Conservation (phyloP, 1,140 invertebrate genomes). For the Drosophila seguyi region DNA sequence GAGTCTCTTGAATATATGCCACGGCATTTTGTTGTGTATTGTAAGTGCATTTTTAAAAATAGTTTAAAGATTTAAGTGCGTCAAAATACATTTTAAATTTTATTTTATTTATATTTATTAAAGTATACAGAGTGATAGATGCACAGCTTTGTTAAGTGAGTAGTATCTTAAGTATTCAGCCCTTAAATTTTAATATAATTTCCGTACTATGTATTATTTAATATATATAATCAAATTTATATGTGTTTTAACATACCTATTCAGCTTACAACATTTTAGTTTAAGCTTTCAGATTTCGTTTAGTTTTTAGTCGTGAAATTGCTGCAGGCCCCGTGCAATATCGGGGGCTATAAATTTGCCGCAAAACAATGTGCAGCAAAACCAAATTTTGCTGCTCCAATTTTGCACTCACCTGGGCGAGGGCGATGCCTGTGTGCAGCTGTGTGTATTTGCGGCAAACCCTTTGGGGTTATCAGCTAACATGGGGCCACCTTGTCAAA, state of each 20-base stretch:
- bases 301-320: conserved; percentile 1
- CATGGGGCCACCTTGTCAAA: conserved; percentile 72
- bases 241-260: too few relatives aligned
- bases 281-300: background rate
- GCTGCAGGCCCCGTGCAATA: conserved; percentile 12
- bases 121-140: too few relatives aligned
- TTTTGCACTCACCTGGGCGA: conserved; percentile 42
- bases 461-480: conserved; percentile 69
- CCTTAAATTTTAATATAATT: too few relatives aligned
- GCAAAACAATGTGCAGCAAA: conserved; percentile 38
- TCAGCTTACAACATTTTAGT: background rate
- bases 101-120: too few relatives aligned
- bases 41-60: background rate
- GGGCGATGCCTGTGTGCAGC: conserved; percentile 11
- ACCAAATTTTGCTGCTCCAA: conserved; percentile 41
- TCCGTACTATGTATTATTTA: too few relatives aligned
- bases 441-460: conserved; percentile 36
- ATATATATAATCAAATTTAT: too few relatives aligned
- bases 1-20: background rate
- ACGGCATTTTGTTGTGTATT: background rate
- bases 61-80: background rate
- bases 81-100: too few relatives aligned
- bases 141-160: too few relatives aligned
- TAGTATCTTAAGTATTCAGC: too few relatives aligned
- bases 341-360: conserved; percentile 31